phyloP scores from a whole-genome alignment of 2,113 vertebrate species.

The Anolis sagrei region DNA sequence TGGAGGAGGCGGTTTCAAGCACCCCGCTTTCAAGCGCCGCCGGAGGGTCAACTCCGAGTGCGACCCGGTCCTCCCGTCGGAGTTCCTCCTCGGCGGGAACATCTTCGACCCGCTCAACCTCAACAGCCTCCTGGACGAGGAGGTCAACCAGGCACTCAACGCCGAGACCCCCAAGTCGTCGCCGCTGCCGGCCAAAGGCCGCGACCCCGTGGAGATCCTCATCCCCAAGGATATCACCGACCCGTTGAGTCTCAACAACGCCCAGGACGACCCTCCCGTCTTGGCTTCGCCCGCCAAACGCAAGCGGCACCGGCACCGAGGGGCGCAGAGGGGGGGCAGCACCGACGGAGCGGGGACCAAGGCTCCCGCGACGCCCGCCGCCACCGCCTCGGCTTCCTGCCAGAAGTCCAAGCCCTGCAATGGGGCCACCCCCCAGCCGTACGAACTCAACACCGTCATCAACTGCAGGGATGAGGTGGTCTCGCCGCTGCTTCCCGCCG shows the following conservation, averaged over 20 bases:
- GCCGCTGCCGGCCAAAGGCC: conserved; percentile 83
- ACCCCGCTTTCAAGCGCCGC: conserved; percentile 81
- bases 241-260: conserved; percentile 87
- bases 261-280: conserved; percentile 74
- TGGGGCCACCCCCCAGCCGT: conserved; percentile 78
- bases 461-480: conserved; percentile 88
- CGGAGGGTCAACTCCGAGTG: conserved; percentile 86
- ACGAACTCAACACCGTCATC: conserved; percentile 90
- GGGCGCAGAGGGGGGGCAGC: conserved; percentile 71
- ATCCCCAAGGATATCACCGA: conserved; percentile 92
- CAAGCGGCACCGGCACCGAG: conserved; percentile 83
- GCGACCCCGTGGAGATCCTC: conserved; percentile 90
- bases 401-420: conserved; percentile 11
- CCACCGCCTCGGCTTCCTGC: background rate
- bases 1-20: conserved; percentile 76
- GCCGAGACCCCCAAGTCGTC: conserved; percentile 89
- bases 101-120: conserved; percentile 94
- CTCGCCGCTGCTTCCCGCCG: conserved; percentile 78
- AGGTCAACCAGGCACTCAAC: conserved; percentile 86
- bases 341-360: conserved; percentile 53
- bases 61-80: conserved; percentile 84
- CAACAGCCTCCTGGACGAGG: conserved; percentile 91
- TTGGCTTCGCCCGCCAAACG: conserved; percentile 83
- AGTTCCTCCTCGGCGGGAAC: conserved; percentile 91
- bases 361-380: conserved; percentile 33